These are phyloP conservation scores for Boulengeromyrus knoepffleri DNA, from an alignment of 2,113 vertebrate genomes.

Conservation along the genomic window DNA sequence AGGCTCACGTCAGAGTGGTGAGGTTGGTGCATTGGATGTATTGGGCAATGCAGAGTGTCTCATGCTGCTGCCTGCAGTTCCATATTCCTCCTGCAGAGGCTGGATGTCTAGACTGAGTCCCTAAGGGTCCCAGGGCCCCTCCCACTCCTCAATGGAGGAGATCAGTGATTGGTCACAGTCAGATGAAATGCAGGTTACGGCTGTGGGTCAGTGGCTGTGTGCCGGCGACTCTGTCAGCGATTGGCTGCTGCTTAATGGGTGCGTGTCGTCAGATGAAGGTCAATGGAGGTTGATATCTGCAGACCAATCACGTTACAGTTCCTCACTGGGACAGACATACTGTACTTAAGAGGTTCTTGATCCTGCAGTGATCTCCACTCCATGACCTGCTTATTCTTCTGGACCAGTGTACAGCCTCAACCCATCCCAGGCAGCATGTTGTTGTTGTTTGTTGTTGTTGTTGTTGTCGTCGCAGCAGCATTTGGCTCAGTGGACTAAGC, in stretches of 20 bases:
- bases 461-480: neutral
- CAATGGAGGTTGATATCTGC: neutral
- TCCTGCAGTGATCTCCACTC: slow-evolving; percentile 48
- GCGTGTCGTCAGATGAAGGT: neutral
- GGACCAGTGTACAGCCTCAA: neutral
- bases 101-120: slow-evolving; percentile 39
- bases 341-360: slow-evolving; percentile 39
- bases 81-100: slow-evolving; percentile 44
- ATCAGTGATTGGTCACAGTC: neutral
- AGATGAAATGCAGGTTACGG: neutral
- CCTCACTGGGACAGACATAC: neutral
- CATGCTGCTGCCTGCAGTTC: slow-evolving; percentile 39
- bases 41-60: slow-evolving; percentile 17
- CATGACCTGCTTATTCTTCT: neutral
- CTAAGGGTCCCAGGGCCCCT: neutral
- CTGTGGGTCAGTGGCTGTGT: neutral
- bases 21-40: neutral
- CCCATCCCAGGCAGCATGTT: neutral
- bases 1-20: neutral
- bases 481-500: no score
- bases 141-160: neutral
- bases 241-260: neutral
- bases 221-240: neutral
- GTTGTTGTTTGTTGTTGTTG: neutral
- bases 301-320: neutral